Base-by-base conservation (phyloP, 92 coral and sea anemone genomes). In the Meandrina meandrites region DNA sequence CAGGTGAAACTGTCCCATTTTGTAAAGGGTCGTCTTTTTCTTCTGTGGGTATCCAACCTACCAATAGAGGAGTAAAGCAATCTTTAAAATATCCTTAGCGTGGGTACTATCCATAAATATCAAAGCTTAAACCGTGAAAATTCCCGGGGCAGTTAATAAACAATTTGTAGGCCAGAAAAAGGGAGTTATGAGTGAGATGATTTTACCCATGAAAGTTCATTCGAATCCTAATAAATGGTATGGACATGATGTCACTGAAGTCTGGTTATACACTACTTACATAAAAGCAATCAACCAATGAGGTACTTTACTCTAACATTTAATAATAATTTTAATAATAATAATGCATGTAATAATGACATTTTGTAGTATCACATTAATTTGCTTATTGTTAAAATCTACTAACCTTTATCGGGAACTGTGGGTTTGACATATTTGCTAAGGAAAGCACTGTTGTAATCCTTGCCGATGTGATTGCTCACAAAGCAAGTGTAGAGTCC, bases 401-500 rank as follows among this genome's bases (percentile, higher is more conserved):
- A 34, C 88, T 85, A 36, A 85, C 88, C 82, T 76, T 17, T 15
- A 2, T 16, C 32, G 36, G 81, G 68, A 45, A 14, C 18, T n/a
- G 76, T 47, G 42, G 76, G 82, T 45, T 85, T 75, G 28, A 40
- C 82, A 30, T 58, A 85, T 78, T 50, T 85, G 60, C 37, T 85
- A 31, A 97, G 86, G 81, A 95, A 93, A 16, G 97, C 97, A 58
- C 95, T 92, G 45, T 85, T 84, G 68, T 92, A 87, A 51, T 93
- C 98, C 34, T 53, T 75, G 34, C 99, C 99, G 9, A 97, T 93
- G 78, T 97, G 99, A 50, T 97, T 97, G 74, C 98, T 92, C 72
- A 91, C 98, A 51, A 76, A 83, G 84, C 99, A 97, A 28, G 98
- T 95, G 80, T 97, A 97, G 67, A 95, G 86, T 80, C 99, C 99